These are phyloP conservation scores for Rhombomys opimus DNA, from an alignment of 2,113 vertebrate genomes.

Conservation along the genomic window DNA sequence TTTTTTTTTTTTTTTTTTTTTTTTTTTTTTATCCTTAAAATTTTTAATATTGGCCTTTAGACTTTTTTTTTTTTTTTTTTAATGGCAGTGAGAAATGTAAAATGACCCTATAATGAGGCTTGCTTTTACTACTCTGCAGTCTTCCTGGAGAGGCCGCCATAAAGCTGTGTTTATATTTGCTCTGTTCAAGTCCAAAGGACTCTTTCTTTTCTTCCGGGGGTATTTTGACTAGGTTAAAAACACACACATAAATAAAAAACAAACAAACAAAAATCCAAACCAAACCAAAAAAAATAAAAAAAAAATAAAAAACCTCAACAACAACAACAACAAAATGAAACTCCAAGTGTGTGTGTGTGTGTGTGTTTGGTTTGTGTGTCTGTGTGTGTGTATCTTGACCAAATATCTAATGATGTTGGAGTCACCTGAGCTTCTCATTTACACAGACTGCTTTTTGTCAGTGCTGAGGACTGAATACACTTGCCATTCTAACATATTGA, in stretches of 20 bases:
- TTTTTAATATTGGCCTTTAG: no score
- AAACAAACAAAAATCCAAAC: background rate
- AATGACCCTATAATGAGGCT: background rate
- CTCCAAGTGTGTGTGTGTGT: background rate
- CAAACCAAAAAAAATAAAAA: background rate
- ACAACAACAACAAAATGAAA: background rate
- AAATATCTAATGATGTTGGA: constrained; percentile 12
- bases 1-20: background rate
- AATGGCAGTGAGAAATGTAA: constrained; percentile 37
- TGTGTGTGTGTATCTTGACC: background rate
- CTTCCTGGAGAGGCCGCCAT: background rate
- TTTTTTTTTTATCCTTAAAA: background rate
- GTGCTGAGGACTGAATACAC: background rate
- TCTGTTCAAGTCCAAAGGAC: background rate
- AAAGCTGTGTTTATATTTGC: background rate
- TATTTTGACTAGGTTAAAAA: constrained; percentile 9
- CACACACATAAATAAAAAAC: background rate
- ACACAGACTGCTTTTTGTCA: background rate
- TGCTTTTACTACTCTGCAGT: background rate
- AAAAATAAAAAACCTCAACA: background rate
- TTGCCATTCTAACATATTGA: constrained; percentile 22
- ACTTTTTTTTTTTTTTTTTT: background rate
- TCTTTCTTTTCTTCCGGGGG: constrained; percentile 8
- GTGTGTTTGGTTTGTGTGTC: background rate
- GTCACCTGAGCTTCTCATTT: background rate